Percentiles rank a stretch among this genome's conserved stretches.
phyloP scores from a whole-genome alignment of 2,888 invertebrate genomes.

The Meteorus colon region DNA sequence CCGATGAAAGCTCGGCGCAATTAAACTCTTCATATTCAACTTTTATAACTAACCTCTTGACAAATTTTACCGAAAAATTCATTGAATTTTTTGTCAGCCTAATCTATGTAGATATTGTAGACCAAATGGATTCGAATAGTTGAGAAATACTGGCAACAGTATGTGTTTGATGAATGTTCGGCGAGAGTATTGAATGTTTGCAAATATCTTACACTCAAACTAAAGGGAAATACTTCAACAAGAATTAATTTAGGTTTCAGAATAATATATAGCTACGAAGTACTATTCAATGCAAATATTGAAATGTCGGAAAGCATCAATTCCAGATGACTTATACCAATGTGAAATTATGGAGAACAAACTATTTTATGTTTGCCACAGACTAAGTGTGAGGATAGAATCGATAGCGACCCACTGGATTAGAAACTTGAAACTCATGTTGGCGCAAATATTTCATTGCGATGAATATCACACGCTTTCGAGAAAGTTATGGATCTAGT shows the following conservation, averaged over 20 bases:
- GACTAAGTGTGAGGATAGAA: slow-evolving; percentile 13
- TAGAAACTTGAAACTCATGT: slow-evolving; percentile 29
- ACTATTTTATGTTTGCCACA: slow-evolving; percentile 25
- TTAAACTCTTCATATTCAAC: slow-evolving; percentile 59
- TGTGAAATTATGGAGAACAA: slow-evolving; percentile 1
- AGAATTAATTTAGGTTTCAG: background rate
- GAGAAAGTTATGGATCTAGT: slow-evolving; percentile 24
- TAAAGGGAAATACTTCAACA: background rate
- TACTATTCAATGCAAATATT: background rate
- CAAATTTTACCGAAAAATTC: slow-evolving; percentile 33
- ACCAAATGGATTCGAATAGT: background rate
- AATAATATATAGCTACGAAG: background rate
- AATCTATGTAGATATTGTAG: background rate
- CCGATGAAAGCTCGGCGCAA: slow-evolving; percentile 66
- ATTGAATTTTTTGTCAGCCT: slow-evolving; percentile 28
- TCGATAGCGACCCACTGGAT: slow-evolving; percentile 36
- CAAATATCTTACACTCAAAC: background rate
- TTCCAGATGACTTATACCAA: background rate
- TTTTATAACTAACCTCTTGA: slow-evolving; percentile 9
- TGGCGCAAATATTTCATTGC: slow-evolving; percentile 27
- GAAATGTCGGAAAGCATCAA: slow-evolving; percentile 13
- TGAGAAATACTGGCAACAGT: background rate
- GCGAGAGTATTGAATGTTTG: background rate
- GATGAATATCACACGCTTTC: slow-evolving; percentile 24
- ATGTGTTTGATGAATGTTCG: background rate